Evolutionary conservation across 2,888 invertebrate species (phyloP).

Genomic region (Rhagophthalmus giganteus): DNA sequence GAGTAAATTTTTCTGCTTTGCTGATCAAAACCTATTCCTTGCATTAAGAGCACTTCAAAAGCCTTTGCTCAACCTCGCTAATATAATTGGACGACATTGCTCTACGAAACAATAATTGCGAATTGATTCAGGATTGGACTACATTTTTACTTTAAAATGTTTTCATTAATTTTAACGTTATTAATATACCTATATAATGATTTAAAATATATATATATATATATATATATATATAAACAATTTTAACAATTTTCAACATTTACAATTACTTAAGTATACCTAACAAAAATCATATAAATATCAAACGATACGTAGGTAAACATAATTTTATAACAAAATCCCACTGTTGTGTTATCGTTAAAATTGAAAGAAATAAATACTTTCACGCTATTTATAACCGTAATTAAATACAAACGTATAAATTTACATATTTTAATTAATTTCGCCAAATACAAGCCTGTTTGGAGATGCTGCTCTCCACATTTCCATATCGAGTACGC

Average conservation of each 20-base stretch:
- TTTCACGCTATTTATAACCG: constrained; percentile 1
- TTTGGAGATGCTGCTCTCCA: constrained; percentile 20
- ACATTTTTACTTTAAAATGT: background rate
- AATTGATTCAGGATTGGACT: constrained; percentile 17
- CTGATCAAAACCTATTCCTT: constrained; percentile 19
- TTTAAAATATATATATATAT: background rate
- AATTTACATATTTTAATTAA: constrained; percentile 29
- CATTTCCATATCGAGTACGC: constrained; percentile 39
- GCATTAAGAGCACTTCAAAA: constrained; percentile 30
- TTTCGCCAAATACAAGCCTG: constrained; percentile 27
- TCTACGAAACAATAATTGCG: constrained; percentile 31
- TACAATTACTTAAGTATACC: too few relatives aligned
- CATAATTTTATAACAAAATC: too few relatives aligned
- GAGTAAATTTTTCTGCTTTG: constrained; percentile 22
- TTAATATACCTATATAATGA: too few relatives aligned
- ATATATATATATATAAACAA: too few relatives aligned
- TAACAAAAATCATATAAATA: too few relatives aligned
- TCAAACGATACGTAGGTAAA: too few relatives aligned
- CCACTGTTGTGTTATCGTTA: too few relatives aligned
- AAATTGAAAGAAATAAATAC: too few relatives aligned
- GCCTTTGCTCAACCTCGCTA: constrained; percentile 34
- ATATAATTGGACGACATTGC: constrained; percentile 37
- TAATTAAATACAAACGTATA: constrained; percentile 9
- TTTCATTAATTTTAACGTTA: background rate
- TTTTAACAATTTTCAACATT: too few relatives aligned